phyloP scores from a whole-genome alignment of 2,888 invertebrate genomes.

The Spicauda simplicius region DNA sequence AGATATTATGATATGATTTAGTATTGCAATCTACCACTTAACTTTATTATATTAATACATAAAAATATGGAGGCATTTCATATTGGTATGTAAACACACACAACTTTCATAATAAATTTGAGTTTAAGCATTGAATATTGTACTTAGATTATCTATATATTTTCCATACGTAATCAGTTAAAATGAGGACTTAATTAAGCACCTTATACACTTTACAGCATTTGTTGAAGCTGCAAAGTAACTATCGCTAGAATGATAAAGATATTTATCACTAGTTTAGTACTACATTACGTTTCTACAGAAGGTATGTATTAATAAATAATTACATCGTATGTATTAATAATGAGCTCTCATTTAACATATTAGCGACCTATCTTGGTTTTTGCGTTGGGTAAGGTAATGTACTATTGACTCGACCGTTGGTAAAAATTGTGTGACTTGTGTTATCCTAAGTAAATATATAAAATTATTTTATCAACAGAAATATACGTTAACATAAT shows the following conservation, averaged over 20 bases:
- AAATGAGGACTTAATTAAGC: slow-evolving; percentile 9
- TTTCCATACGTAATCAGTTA: not conserved
- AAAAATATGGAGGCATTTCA: not conserved
- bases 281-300: not conserved
- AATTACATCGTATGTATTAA: not conserved
- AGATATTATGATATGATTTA: not conserved
- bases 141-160: not conserved
- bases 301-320: not conserved
- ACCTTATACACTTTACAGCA: slow-evolving; percentile 2
- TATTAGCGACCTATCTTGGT: not conserved
- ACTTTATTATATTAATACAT: not conserved
- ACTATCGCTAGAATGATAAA: not conserved
- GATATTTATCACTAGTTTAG: not conserved
- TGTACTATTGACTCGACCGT: not conserved
- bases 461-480: slow-evolving; percentile 16
- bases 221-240: slow-evolving; percentile 2
- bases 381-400: not conserved
- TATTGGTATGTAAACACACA: not conserved
- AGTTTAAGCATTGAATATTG: not conserved
- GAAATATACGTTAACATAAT: slow-evolving; percentile 16
- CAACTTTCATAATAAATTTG: not conserved
- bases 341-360: not conserved
- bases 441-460: slow-evolving; percentile 8
- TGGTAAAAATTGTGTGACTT: not conserved
- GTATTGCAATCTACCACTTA: not conserved